Percentiles rank a stretch among this genome's conserved stretches.
phyloP scores from a whole-genome alignment of 2,888 invertebrate genomes.

The Disparrhopalites patrizii region DNA sequence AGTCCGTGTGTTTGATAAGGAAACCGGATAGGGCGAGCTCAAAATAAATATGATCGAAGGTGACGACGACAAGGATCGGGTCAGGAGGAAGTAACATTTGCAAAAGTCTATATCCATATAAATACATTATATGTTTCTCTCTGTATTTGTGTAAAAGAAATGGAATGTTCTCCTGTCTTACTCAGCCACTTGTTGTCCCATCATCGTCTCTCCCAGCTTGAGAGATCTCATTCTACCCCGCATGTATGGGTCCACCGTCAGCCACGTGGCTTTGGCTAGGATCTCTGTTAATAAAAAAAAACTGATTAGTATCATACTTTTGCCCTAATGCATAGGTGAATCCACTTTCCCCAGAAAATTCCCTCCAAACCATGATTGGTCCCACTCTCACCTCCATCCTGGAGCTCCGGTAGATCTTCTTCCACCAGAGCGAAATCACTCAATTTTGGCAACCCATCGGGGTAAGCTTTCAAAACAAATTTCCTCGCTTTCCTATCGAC shows the following conservation, averaged over 20 bases:
- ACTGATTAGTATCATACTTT: too few species aligned
- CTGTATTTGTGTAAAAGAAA: too few species aligned
- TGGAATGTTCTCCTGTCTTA: too few species aligned
- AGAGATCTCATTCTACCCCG: slow-evolving; percentile 18
- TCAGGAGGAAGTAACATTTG: slow-evolving; percentile 49
- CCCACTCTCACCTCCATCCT: slow-evolving; percentile 62
- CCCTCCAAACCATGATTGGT: too few species aligned
- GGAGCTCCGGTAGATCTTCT: slow-evolving; percentile 60
- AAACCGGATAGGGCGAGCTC: too few species aligned
- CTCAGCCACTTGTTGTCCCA: slow-evolving; percentile 24
- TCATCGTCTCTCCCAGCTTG: slow-evolving; percentile 16
- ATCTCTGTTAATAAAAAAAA: slow-evolving; percentile 50
- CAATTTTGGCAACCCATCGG: slow-evolving; percentile 64
- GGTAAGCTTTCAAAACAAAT: slow-evolving; percentile 63
- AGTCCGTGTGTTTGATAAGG: too few species aligned
- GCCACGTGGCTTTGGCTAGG: slow-evolving; percentile 63
- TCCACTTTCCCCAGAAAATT: too few species aligned
- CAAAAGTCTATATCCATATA: too few species aligned
- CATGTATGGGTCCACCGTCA: slow-evolving; percentile 75
- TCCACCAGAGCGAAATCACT: slow-evolving; percentile 64
- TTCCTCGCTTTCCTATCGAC: slow-evolving; percentile 56
- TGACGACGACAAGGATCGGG: too few species aligned
- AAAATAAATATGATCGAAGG: too few species aligned
- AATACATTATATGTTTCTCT: too few species aligned
- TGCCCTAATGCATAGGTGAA: too few species aligned